Evolutionary conservation across 1,140 invertebrate species (phyloP), one percentile per base, ranked within the genome.

Genomic region (Nymphalis io): DNA sequence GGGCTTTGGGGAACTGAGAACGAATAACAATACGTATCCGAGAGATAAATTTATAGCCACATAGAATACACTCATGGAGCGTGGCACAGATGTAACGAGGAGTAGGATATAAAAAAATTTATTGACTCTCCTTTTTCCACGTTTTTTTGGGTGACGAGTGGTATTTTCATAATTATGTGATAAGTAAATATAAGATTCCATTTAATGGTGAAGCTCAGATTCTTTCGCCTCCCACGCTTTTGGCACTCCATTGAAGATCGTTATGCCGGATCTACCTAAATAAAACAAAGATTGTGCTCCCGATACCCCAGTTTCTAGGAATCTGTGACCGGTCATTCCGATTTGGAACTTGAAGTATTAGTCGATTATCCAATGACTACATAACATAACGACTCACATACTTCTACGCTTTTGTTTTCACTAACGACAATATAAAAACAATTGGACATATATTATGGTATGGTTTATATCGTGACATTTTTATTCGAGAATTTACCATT

Each of bases 201-300:
- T 82, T 76, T 67, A 69, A 73, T 75, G 70, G 67, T 75, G 64
- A 72, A 75, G 68, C 69, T 75, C 76, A 65, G 68, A 74, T 77
- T 81, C 74, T 78, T 72, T 73, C 76, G 71, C 73, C 70, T 73
- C 87, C 87, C 79, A 88, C 88, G 86, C 83, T 83, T 76, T 90
- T 89, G 85, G 86, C 85, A 85, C 82, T 78, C 51, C 70, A 78
- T 77, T 74, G 70, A 78, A 76, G 76, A 79, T 81, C 76, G 80
- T 84, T 83, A 84, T 83, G 79, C 78, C 70, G 74, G 79, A 82
- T 87, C 78, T 74, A 79, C 70, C 71, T 81, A 88, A 88, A 90
- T 88, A 85, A 88, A 84, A 88, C 83, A 82, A 83, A 87, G 82
- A 87, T 79, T 76, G 60, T 82, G 82, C 74, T 90, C 83, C 77